phyloP scores from a whole-genome alignment of 2,797 vertebrate genomes.

The Myotis findleyi region DNA sequence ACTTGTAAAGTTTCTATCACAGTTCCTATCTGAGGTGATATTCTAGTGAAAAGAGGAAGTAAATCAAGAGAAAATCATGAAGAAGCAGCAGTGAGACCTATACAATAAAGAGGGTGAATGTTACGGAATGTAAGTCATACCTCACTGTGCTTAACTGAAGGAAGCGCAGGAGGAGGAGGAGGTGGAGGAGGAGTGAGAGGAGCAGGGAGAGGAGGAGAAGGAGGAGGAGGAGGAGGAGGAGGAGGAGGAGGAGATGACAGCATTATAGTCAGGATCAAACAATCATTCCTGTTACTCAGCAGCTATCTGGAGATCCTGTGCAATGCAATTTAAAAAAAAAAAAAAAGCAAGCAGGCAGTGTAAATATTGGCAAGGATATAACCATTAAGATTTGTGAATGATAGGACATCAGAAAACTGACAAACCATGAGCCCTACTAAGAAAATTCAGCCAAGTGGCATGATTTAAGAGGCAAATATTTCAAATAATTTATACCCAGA shows the following conservation, averaged over 20 bases:
- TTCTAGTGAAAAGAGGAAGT: background rate
- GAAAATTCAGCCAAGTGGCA: background rate
- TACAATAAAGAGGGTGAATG: background rate
- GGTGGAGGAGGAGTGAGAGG: background rate
- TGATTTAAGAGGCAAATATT: background rate
- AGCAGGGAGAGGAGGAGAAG: no score
- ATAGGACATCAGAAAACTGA: conserved; percentile 24
- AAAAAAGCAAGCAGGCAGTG: background rate
- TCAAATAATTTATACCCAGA: conserved; percentile 23
- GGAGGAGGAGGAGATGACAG: background rate
- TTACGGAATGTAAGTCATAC: background rate
- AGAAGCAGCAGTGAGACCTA: background rate
- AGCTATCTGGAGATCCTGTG: background rate
- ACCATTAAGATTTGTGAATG: conserved; percentile 1
- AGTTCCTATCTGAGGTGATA: background rate
- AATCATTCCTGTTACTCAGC: background rate
- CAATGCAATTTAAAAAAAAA: background rate
- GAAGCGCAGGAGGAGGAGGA: background rate
- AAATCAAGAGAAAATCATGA: background rate
- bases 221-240: background rate
- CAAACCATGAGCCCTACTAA: background rate
- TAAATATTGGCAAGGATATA: conserved; percentile 36
- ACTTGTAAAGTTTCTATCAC: background rate
- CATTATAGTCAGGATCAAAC: background rate
- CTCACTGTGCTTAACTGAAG: background rate